Percentiles rank a stretch among this genome's conserved stretches.
Evolutionary conservation across 2,113 vertebrate species (phyloP).

Genomic region (Phocoena sinus): DNA sequence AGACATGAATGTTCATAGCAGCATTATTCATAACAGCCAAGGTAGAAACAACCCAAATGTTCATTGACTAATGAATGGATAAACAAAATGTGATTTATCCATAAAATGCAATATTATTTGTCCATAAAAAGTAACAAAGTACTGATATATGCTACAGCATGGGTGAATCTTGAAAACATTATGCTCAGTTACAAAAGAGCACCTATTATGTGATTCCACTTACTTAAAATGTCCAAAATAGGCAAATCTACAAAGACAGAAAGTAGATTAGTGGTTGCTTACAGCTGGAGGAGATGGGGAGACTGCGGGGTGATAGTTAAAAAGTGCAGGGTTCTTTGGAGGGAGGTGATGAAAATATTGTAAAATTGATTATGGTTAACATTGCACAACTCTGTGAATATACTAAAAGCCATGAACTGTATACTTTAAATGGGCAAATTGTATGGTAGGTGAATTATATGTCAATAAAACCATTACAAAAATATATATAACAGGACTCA

Average conservation of each 20-base stretch:
- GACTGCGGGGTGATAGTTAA: neutral
- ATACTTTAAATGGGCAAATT: neutral
- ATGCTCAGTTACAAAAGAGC: neutral
- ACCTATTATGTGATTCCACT: neutral
- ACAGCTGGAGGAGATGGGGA: neutral
- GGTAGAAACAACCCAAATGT: neutral
- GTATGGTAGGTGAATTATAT: neutral
- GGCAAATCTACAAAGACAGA: neutral
- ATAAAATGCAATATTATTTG: neutral
- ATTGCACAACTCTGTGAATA: neutral
- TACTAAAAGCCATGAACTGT: neutral
- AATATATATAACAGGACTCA: neutral
- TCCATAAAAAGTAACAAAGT: neutral
- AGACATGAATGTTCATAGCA: neutral
- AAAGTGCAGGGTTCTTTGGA: neutral
- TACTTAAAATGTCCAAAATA: neutral
- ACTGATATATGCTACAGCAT: neutral
- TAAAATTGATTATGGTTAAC: neutral
- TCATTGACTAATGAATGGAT: neutral
- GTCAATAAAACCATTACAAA: neutral
- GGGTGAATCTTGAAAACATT: neutral
- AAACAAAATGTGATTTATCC: neutral
- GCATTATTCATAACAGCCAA: neutral
- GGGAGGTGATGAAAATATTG: neutral
- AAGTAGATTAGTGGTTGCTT: neutral